Evolutionary conservation across 2,888 invertebrate genomes (phyloP).

Genomic region (Uropetala carovei): DNA sequence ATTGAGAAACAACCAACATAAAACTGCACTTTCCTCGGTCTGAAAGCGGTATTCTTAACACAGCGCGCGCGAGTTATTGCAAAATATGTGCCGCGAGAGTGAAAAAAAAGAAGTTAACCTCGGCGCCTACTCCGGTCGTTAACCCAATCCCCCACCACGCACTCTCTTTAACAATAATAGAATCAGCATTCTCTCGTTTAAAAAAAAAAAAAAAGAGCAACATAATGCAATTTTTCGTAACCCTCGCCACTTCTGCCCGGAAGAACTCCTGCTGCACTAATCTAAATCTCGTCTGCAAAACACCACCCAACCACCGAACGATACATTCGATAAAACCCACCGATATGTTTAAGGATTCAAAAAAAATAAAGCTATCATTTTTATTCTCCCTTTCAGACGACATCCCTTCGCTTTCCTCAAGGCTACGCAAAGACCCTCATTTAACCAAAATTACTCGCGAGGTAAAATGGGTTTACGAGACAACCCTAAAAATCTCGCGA

Average conservation of each 20-base stretch:
- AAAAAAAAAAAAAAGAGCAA: neutral
- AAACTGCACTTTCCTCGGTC: too few species aligned
- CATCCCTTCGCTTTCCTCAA: neutral
- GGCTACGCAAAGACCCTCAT: neutral
- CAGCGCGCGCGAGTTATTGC: neutral
- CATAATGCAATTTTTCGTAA: neutral
- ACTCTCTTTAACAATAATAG: neutral
- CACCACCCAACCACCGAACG: neutral
- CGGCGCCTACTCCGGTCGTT: neutral
- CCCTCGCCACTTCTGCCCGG: neutral
- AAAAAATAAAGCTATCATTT: neutral
- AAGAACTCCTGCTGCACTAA: neutral
- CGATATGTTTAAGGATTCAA: neutral
- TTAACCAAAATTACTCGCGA: neutral
- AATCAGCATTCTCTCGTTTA: constrained; percentile 1
- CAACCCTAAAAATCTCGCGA: neutral
- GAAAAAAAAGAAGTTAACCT: neutral
- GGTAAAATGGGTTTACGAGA: neutral
- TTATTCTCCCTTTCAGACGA: neutral
- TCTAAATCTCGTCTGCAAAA: neutral
- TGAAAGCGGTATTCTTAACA: neutral
- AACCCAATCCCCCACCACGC: neutral
- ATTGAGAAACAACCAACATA: too few species aligned
- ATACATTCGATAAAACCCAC: neutral
- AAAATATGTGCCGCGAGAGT: neutral